Evolutionary conservation across 2,888 invertebrate genomes (phyloP), one percentile per base, ranked within the genome.

Genomic region (Napeogenes inachia): DNA sequence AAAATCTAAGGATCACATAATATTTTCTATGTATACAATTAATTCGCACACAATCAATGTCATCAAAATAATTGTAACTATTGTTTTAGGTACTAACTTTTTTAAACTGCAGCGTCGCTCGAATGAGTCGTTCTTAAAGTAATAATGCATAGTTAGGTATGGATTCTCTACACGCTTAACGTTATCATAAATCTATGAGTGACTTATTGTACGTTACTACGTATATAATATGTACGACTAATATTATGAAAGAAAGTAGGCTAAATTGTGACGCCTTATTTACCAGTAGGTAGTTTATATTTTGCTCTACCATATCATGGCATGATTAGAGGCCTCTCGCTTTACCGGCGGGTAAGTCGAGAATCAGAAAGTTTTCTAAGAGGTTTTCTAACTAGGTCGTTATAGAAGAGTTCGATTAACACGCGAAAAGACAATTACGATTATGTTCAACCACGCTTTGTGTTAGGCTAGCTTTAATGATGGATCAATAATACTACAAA

Each of bases 381-480:
- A 63, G 21, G 21, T 21, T 21, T 21, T 21, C 21, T 21, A 72
- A 71, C 68, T 68, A 68, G 67, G 72, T 66, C 70, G 67, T 70
- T 70, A 67, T 65, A 64, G 64, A 68, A 66, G 62, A 68, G 69
- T 68, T 63, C 64, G 54, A 58, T 56, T 62, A 60, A 65, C 73
- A 73, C 73, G 72, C 73, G 70, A 73, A 64, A 61, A 54, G 65
- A 60, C 61, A 66, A 72, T 73, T 72, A 72, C 64, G 64, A 62
- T 61, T 63, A 66, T 64, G 65, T 61, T 61, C 66, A 65, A 55
- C 66, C 59, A 60, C 59, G 61, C 60, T 57, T 60, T 64, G 55
- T 38, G 35, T 59, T 21, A 53, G n/a, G 38, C 50, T 54, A 56
- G 13, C 33, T 53, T 56, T 42, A 54, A 60, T 50, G 50, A 50